phyloP scores from a whole-genome alignment of 2,888 invertebrate genomes.

The Eristalinus sepulchralis region DNA sequence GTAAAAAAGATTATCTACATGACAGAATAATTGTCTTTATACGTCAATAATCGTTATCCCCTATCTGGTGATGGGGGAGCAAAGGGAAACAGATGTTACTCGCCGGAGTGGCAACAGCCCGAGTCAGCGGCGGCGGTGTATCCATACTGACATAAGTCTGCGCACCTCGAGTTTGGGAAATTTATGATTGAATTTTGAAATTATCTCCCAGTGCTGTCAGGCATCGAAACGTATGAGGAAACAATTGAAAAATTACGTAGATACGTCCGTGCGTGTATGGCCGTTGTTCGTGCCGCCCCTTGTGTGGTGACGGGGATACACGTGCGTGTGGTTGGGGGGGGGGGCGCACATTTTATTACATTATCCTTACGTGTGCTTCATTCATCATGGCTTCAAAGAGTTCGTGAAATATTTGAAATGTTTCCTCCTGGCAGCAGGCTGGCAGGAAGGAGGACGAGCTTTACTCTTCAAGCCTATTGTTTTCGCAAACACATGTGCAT shows the following conservation, averaged over 20 bases:
- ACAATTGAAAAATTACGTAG: conserved; percentile 15
- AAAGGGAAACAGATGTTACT: conserved; percentile 24
- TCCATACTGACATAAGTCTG: neutral
- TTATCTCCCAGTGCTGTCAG: conserved; percentile 10
- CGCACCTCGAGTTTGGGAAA: conserved; percentile 11
- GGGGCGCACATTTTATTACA: neutral
- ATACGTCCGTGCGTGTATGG: neutral
- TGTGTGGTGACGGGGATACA: neutral
- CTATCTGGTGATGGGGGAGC: conserved; percentile 1
- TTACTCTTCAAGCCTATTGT: neutral
- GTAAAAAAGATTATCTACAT: conserved; percentile 45
- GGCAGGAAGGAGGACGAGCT: neutral
- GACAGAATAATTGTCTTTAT: conserved; percentile 28
- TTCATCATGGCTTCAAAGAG: neutral
- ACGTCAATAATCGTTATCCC: conserved; percentile 42
- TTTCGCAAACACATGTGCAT: neutral
- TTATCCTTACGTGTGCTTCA: neutral
- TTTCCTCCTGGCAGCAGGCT: neutral
- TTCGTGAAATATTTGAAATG: neutral
- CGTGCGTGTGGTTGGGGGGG: neutral
- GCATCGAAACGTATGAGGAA: conserved; percentile 16
- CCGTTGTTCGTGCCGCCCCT: neutral
- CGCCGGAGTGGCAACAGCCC: neutral
- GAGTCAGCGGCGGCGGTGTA: neutral
- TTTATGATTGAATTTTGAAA: conserved; percentile 38